phyloP scores from a whole-genome alignment of 2,113 vertebrate species.

The Alosa alosa region DNA sequence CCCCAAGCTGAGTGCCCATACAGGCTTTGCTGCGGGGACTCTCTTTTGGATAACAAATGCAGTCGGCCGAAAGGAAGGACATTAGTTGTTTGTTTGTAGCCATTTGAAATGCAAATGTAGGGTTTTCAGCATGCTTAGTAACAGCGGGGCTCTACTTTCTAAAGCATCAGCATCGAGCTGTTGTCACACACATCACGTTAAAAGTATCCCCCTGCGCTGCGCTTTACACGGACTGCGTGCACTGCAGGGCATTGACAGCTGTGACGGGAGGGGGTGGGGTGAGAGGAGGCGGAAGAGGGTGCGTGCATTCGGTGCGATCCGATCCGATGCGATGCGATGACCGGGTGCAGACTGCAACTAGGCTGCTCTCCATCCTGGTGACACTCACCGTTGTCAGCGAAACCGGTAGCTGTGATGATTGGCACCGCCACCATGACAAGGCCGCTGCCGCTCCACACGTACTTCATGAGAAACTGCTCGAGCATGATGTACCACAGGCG shows the following conservation, averaged over 20 bases:
- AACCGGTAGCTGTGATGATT: constrained; percentile 96
- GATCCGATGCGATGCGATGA: neutral
- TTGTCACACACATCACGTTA: neutral
- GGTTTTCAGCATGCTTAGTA: neutral
- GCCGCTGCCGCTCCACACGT: constrained; percentile 94
- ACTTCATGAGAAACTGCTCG: constrained; percentile 99
- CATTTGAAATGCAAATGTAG: neutral
- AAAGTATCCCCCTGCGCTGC: neutral
- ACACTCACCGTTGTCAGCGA: constrained; percentile 88
- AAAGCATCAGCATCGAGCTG: neutral
- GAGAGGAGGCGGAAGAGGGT: neutral
- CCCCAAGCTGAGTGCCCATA: too few relatives aligned
- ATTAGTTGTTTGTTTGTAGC: neutral
- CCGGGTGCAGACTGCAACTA: neutral
- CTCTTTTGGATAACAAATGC: constrained; percentile 16
- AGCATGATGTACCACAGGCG: constrained; percentile 98
- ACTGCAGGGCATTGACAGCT: neutral
- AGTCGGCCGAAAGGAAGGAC: too few relatives aligned
- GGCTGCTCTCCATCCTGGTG: neutral
- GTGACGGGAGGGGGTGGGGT: neutral
- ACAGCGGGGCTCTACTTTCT: neutral
- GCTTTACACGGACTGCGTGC: neutral
- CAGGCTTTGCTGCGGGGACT: neutral
- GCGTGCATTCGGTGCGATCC: neutral
- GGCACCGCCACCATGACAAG: constrained; percentile 97